phyloP scores from a whole-genome alignment of 1,140 invertebrate species.

The Drosophila miranda region DNA sequence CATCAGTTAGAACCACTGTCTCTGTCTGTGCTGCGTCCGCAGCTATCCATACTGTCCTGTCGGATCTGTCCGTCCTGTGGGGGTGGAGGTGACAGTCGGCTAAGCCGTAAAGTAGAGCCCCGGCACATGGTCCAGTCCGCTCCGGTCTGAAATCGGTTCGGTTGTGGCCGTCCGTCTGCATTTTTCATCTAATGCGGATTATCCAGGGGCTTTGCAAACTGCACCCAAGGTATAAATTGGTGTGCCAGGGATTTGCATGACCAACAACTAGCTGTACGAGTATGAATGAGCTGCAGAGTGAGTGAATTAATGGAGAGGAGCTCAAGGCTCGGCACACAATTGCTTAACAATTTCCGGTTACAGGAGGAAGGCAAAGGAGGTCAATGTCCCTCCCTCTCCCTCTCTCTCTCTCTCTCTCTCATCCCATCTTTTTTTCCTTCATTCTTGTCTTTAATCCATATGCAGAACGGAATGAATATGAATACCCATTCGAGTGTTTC shows the following conservation, averaged over 20 bases:
- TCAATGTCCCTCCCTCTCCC: conserved; percentile 12
- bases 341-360: conserved; percentile 56
- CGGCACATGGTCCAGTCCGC: conserved; percentile 30
- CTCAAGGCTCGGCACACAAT: conserved; percentile 12
- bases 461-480: background rate
- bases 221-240: conserved; percentile 75
- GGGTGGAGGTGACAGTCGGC: conserved; percentile 1
- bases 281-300: conserved; percentile 32
- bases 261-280: conserved; percentile 48
- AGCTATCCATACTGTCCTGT: too few relatives aligned
- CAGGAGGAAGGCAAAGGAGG: conserved; percentile 21
- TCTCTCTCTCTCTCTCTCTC: background rate
- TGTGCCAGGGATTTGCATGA: conserved; percentile 70
- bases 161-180: conserved; percentile 50
- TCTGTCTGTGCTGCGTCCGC: too few relatives aligned
- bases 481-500: background rate
- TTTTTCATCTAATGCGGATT: conserved; percentile 78
- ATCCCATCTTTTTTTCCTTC: conserved; percentile 2
- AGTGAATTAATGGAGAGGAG: conserved; percentile 30
- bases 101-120: conserved; percentile 40
- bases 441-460: too few relatives aligned
- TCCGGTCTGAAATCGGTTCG: conserved; percentile 1
- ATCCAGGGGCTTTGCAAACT: conserved; percentile 74
- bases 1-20: conserved; percentile 31
- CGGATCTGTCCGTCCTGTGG: background rate